Percentiles rank a stretch among this genome's conserved stretches.
phyloP scores from a whole-genome alignment of 2,888 invertebrate genomes.

The Limnephilus rhombicus region DNA sequence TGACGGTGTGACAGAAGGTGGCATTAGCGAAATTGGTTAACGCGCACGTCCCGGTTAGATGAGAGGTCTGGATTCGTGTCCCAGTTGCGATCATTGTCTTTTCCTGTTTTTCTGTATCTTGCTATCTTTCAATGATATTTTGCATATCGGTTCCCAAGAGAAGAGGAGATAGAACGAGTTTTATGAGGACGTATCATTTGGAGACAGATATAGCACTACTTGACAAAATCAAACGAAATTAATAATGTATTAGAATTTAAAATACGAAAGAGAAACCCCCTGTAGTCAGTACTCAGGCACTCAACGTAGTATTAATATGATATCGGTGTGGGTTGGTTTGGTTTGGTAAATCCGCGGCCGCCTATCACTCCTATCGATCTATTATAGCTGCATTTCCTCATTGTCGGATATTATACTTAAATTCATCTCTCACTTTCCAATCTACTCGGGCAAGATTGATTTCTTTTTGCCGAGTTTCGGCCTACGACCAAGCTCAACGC shows the following conservation, averaged over 20 bases:
- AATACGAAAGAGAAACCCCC: background rate
- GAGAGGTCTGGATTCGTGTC: too few species aligned
- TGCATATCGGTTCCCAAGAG: too few species aligned
- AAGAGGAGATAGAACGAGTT: too few species aligned
- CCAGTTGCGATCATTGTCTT: too few species aligned
- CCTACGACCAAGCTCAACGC: background rate
- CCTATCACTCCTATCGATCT: constrained; percentile 62
- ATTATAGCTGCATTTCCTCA: constrained; percentile 49
- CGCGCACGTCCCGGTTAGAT: too few species aligned
- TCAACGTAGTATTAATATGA: background rate
- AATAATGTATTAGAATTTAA: background rate
- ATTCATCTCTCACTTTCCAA: constrained; percentile 36
- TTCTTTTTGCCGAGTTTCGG: background rate
- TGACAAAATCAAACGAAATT: too few species aligned
- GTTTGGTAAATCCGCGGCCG: constrained; percentile 22
- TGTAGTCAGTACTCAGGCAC: background rate
- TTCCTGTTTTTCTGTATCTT: too few species aligned
- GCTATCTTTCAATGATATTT: too few species aligned
- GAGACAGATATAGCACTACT: too few species aligned
- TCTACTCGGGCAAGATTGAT: constrained; percentile 32
- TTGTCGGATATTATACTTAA: constrained; percentile 35
- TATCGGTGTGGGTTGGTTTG: constrained; percentile 29
- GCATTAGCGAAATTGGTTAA: too few species aligned
- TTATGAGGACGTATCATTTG: too few species aligned
- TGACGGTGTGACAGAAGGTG: too few species aligned